Percentiles rank a stretch among this genome's conserved stretches.
Conservation (phyloP, 2,113 vertebrate species). For the Theristicus caerulescens region DNA sequence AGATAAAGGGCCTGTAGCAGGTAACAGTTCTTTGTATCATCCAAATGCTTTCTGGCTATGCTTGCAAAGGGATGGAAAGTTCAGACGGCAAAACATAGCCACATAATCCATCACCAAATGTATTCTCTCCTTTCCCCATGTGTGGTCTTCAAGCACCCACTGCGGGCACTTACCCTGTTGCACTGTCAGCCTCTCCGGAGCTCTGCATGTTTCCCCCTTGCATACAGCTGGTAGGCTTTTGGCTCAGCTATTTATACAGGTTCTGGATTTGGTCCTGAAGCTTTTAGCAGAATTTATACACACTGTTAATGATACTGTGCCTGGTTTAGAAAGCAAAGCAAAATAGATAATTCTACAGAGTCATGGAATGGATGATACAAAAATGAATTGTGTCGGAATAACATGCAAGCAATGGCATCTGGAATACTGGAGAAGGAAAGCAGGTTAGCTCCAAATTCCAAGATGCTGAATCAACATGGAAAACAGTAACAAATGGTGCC, state of each 20-base stretch:
- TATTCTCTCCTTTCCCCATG: neutral
- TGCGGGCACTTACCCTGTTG: neutral
- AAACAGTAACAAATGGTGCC: slow-evolving; percentile 17
- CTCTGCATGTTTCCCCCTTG: neutral
- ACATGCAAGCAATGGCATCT: neutral
- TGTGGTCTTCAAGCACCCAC: neutral
- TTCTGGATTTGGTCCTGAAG: slow-evolving; percentile 4
- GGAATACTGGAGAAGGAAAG: neutral
- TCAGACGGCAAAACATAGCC: neutral
- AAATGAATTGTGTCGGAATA: neutral
- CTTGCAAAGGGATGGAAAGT: neutral
- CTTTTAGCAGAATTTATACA: neutral
- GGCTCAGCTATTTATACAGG: neutral
- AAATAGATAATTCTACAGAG: neutral
- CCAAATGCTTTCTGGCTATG: neutral
- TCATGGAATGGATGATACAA: neutral
- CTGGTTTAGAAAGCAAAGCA: slow-evolving; percentile 19
- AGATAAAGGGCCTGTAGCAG: neutral
- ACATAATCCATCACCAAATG: neutral
- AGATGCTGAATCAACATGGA: neutral
- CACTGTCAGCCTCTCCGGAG: neutral
- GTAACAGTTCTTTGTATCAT: neutral
- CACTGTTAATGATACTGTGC: neutral
- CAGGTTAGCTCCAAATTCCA: neutral
- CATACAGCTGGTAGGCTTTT: neutral